A percentile compares a stretch with the other conserved stretches of the same genome.
These are phyloP conservation scores for Diadumene lineata DNA, from an alignment of 92 coral and sea anemone genomes.

Conservation along the genomic window DNA sequence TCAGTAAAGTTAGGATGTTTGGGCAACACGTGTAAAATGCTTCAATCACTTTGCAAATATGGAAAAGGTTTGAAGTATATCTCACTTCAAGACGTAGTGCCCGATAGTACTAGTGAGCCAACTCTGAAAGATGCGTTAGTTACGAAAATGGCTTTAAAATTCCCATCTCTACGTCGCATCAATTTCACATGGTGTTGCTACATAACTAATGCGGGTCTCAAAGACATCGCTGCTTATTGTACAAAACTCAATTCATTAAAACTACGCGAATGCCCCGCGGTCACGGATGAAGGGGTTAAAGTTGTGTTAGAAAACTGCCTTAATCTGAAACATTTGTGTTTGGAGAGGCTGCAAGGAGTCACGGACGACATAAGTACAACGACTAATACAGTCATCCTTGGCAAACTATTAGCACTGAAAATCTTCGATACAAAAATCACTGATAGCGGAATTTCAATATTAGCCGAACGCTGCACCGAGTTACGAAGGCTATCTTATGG, in stretches of 20 bases:
- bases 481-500: slow-evolving; percentile 65
- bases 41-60: slow-evolving; percentile 33
- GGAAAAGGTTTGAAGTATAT: slow-evolving; percentile 46
- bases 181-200: slow-evolving; percentile 87
- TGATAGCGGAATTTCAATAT: slow-evolving; percentile 62
- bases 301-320: slow-evolving; percentile 62
- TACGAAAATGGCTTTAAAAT: slow-evolving; percentile 56
- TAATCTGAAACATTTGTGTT: slow-evolving; percentile 48
- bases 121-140: slow-evolving; percentile 66
- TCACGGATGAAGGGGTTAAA: slow-evolving; percentile 79
- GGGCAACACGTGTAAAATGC: slow-evolving; percentile 71
- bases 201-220: slow-evolving; percentile 74
- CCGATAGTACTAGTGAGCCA: slow-evolving; percentile 69
- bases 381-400: slow-evolving; percentile 35
- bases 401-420: slow-evolving; percentile 46
- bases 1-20: slow-evolving; percentile 65
- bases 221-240: slow-evolving; percentile 59
- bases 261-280: slow-evolving; percentile 81
- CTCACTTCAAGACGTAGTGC: slow-evolving; percentile 72
- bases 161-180: slow-evolving; percentile 56
- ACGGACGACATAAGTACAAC: slow-evolving; percentile 47
- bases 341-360: slow-evolving; percentile 68
- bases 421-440: slow-evolving; percentile 75
- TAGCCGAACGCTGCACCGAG: slow-evolving; percentile 69
- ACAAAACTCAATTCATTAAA: slow-evolving; percentile 48